Evolutionary conservation across 2,113 vertebrate genomes (phyloP), one percentile per base, ranked within the genome.

Genomic region (Pontoporia blainvillei): DNA sequence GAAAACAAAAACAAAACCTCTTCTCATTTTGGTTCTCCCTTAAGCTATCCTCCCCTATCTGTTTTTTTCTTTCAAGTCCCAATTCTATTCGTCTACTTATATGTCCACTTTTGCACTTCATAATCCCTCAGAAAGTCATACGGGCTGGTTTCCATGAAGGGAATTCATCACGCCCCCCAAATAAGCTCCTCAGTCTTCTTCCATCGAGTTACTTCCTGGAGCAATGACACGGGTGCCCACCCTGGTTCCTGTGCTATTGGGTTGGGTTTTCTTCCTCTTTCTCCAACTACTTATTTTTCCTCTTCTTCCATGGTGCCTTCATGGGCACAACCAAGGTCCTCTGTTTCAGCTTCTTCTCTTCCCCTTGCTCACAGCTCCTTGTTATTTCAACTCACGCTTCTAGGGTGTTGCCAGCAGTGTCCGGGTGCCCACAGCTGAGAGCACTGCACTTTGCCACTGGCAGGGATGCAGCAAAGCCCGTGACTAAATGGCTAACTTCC

Each of bases 181-280:
- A 57, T 15, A 67, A 54, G 25, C 57, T 27, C 69, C 39, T 27
- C 0, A 31, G 49, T 29, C 39, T 46, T 25, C 23, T 39, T 17
- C 36, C 29, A 10, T 11, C 3, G 5, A 14, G 10, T 25, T 23
- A 46, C 49, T 86, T 86, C 67, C 62, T 18, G 15, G 8, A 75
- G 62, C 6, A 14, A 6, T 0, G 49, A 72, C 6, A 2, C 1
- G 13, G 21, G 20, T 1, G 0, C 11, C 6, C 1, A 4, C 1
- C 11, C 4, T 34, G 64, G 13, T 25, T 31, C 25, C n/a, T 17
- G 4, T 12, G 67, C 13, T 59, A 2, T 2, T 82, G 46, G 9
- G 17, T 39, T 71, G 20, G 8, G 21, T 76, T 52, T 52, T 62
- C 29, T 41, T 75, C 44, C 15, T 21, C 1, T 61, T 69, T 76